phyloP scores from a whole-genome alignment of 37 sponge, comb jelly and placozoan species.

The Ianthella basta region DNA sequence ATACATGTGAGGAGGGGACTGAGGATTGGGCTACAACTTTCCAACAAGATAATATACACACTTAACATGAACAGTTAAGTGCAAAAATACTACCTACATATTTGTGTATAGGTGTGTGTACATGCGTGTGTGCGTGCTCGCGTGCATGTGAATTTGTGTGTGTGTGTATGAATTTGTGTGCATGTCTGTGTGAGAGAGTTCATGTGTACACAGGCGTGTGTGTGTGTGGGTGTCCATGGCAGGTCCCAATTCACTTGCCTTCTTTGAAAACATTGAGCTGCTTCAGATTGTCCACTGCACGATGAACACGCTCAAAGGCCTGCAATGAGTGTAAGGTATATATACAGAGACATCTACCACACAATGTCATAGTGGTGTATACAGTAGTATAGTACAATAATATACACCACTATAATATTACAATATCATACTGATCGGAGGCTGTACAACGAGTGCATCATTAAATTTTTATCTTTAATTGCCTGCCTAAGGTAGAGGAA shows the following conservation, averaged over 20 bases:
- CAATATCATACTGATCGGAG: not conserved
- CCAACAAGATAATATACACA: too few species aligned
- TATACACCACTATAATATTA: not conserved
- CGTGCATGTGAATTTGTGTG: conserved; percentile 17
- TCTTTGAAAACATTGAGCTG: conserved; percentile 59
- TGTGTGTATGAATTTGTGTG: conserved; percentile 5
- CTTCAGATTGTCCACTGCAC: conserved; percentile 35
- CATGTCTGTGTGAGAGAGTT: not conserved
- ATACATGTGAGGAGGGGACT: too few species aligned
- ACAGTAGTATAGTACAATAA: not conserved
- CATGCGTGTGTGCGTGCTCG: conserved; percentile 29
- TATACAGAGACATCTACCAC: not conserved
- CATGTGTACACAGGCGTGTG: not conserved
- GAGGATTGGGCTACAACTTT: too few species aligned
- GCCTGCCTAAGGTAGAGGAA: not conserved
- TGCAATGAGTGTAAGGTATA: not conserved
- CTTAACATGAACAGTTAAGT: too few species aligned
- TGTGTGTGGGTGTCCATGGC: conserved; percentile 15
- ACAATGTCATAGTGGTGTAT: not conserved
- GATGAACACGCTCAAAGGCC: not conserved
- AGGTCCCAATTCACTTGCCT: too few species aligned
- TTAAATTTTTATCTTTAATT: not conserved
- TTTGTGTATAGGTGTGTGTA: conserved; percentile 6
- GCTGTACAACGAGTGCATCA: not conserved
- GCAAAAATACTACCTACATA: too few species aligned